Percentiles rank a stretch among this genome's conserved stretches.
These are phyloP conservation scores for Eristalis tenax DNA, from an alignment of 2,888 invertebrate species.

Conservation along the genomic window DNA sequence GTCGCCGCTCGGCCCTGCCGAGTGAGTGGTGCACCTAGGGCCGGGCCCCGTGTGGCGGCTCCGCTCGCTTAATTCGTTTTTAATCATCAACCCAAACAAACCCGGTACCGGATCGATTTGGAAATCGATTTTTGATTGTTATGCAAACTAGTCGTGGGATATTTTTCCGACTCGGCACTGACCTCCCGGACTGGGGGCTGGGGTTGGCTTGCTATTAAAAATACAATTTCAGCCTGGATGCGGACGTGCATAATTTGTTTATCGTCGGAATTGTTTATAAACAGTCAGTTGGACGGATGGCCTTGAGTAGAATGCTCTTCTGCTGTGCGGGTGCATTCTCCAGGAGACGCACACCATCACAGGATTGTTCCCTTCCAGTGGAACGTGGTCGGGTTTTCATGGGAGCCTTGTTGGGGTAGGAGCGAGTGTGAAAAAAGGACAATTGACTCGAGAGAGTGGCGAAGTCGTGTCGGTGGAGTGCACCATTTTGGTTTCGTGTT, in stretches of 20 bases:
- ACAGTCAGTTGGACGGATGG: not conserved
- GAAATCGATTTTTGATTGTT: conserved; percentile 55
- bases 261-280: conserved; percentile 33
- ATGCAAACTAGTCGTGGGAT: conserved; percentile 14
- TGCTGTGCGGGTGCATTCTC: not conserved
- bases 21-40: not conserved
- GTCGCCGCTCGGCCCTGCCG: too few species aligned
- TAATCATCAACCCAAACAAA: conserved; percentile 50
- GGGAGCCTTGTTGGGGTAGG: not conserved
- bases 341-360: not conserved
- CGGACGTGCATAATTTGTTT: conserved; percentile 48
- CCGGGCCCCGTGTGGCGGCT: not conserved
- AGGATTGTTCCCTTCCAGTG: not conserved
- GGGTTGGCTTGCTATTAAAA: conserved; percentile 46
- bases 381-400: not conserved
- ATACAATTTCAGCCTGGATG: conserved; percentile 37
- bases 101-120: conserved; percentile 16
- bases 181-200: not conserved
- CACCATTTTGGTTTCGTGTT: not conserved
- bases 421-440: conserved; percentile 5
- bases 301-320: not conserved
- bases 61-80: conserved; percentile 58
- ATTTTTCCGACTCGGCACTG: not conserved
- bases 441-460: conserved; percentile 23
- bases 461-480: not conserved